Base-by-base conservation (phyloP, 2,113 vertebrate species). In the Percina caprodes region DNA sequence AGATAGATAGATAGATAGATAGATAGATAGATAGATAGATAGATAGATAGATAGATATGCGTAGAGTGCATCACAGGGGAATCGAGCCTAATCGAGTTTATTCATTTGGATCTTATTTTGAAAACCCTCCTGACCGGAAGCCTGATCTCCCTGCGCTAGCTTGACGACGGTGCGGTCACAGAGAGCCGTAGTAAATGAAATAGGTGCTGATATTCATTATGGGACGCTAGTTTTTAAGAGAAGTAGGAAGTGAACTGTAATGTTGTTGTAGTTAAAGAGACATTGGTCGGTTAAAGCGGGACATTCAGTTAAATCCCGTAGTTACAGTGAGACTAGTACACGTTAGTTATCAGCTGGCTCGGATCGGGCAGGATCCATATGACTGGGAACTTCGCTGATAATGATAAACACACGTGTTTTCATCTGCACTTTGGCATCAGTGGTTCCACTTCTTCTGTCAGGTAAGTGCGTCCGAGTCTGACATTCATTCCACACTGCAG, bases 391-490 rank as follows among this genome's bases (percentile, higher is more conserved):
- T 33, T 23, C 4, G 0, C 33, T 45, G 24, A 7, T 12, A 14
- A 84, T 12, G 13, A 91, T 91, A 83, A 73, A 4, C 69, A 23
- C 6, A 61, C 15, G 21, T 18, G 59, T 33, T 39, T 71, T 86
- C 13, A 24, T 65, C 6, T 30, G 14, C n/a, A 0, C 89, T 1
- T 19, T 84, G 5, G 19, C 60, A 0, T 54, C 60, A 4, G 7
- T 81, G 30, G 23, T 73, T 6, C 87, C 77, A 46, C 12, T 90
- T 49, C 26, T 92, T 54, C 69, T 90, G 67, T 69, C 87, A 86
- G 92, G 94, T 95, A 78, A 91, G 90, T 46, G 3, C n/a, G 0
- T 26, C 14, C 60, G 2, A 35, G 39, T 30, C 30, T 30, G 30
- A 4, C 2, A 30, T 2, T 30, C 30, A 30, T 30, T 30, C 30